These are phyloP conservation scores for Dicerorhinus sumatrensis DNA, from an alignment of 2,113 vertebrate genomes.

Conservation along the genomic window DNA sequence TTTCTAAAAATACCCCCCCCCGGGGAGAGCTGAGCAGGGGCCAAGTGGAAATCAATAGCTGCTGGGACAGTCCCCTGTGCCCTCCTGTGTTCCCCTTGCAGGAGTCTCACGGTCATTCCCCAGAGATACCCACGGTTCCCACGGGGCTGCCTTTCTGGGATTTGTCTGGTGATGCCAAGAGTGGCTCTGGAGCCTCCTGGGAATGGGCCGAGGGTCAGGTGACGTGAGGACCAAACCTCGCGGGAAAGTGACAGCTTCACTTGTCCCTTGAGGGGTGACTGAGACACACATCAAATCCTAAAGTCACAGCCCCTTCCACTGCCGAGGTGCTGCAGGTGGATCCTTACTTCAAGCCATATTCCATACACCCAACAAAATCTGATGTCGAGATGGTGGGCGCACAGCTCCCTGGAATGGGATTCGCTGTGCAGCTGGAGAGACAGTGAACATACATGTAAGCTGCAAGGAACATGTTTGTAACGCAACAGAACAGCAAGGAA, in stretches of 20 bases:
- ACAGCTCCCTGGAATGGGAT: neutral
- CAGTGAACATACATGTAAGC: accelerated
- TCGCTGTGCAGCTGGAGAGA: neutral
- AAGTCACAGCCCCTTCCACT: neutral
- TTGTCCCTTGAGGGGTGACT: neutral
- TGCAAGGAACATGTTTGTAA: neutral
- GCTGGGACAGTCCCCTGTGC: neutral
- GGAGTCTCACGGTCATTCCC: neutral
- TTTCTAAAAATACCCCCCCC: neutral
- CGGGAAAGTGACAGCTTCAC: neutral
- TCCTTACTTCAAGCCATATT: neutral
- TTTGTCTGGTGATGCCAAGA: neutral
- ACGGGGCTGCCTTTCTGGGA: neutral
- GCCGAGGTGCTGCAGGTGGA: neutral
- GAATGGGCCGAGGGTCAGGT: neutral
- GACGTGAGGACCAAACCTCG: neutral
- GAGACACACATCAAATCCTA: neutral
- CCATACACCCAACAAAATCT: no score
- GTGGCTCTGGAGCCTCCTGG: neutral
- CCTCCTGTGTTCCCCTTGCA: neutral
- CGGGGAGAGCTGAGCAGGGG: neutral
- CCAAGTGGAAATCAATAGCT: neutral
- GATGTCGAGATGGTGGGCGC: accelerated
- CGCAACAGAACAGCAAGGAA: neutral
- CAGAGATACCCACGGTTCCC: neutral